A percentile compares a stretch with the other conserved stretches of the same genome.
Evolutionary conservation across 2,113 vertebrate genomes (phyloP).

Genomic region (Anthoscopus minutus): DNA sequence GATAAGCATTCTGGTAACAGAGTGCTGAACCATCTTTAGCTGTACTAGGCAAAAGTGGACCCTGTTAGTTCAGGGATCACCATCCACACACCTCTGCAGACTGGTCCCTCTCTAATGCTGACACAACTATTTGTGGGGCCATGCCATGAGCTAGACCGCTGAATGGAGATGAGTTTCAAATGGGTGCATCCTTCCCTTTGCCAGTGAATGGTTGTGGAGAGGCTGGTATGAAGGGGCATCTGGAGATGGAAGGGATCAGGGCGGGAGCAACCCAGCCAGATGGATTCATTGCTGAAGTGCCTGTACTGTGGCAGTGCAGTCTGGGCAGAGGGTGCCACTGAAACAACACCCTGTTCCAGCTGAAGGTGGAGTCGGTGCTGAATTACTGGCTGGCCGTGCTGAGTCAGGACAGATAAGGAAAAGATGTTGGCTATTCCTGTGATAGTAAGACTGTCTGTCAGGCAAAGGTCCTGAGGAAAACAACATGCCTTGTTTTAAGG

Average conservation of each 20-base stretch:
- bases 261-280: not conserved
- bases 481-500: not conserved
- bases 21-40: not conserved
- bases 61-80: not conserved
- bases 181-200: not conserved
- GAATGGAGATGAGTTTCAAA: not conserved
- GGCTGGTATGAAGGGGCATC: not conserved
- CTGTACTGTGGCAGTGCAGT: not conserved
- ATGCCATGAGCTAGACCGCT: not conserved
- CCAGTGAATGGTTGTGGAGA: rapidly evolving
- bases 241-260: not conserved
- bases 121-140: not conserved
- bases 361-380: not conserved
- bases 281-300: not conserved
- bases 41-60: not conserved
- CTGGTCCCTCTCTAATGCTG: not conserved
- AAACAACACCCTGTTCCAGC: not conserved
- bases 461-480: not conserved
- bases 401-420: not conserved
- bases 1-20: not conserved
- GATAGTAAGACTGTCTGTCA: not conserved
- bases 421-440: not conserved
- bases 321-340: not conserved
- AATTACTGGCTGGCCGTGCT: not conserved
- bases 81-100: not conserved